Conservation (phyloP, 2,888 invertebrate genomes). For the Criorhina ranunculi region DNA sequence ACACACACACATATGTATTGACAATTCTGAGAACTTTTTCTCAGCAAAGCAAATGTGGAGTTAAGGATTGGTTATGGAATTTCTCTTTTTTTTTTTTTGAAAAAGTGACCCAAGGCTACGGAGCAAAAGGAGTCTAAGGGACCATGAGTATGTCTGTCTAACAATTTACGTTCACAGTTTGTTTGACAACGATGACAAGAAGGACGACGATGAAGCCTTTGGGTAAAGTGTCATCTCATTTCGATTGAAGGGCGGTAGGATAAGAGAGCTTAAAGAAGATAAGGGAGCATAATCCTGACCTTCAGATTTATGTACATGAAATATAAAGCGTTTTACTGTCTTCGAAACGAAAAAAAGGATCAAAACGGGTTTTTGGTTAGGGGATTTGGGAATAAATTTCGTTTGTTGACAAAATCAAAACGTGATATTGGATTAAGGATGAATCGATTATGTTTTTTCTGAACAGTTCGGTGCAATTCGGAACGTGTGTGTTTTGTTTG, state of each 20-base stretch:
- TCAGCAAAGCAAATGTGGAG: conserved; percentile 38
- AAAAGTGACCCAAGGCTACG: conserved; percentile 4
- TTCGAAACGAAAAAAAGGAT: no score
- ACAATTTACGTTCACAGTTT: not conserved
- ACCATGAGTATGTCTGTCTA: no score
- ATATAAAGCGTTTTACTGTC: not conserved
- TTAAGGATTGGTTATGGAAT: not conserved
- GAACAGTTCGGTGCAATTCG: conserved; percentile 31
- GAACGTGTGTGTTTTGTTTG: no score
- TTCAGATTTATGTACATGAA: conserved; percentile 26
- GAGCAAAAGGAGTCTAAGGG: no score
- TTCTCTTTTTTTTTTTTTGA: no score
- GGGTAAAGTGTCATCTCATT: conserved; percentile 14
- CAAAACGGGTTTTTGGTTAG: no score
- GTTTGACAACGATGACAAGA: not conserved
- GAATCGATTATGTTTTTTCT: conserved; percentile 1
- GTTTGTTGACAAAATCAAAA: no score
- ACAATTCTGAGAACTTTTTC: conserved; percentile 13
- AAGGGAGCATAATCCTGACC: conserved; percentile 31
- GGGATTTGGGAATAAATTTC: no score
- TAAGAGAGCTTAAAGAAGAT: conserved; percentile 38
- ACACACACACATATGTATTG: not conserved
- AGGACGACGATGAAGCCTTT: conserved; percentile 1
- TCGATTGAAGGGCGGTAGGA: conserved; percentile 9
- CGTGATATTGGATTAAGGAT: not conserved